Conservation (phyloP, 2,797 vertebrate genomes). For the Cetoscarus ocellatus region DNA sequence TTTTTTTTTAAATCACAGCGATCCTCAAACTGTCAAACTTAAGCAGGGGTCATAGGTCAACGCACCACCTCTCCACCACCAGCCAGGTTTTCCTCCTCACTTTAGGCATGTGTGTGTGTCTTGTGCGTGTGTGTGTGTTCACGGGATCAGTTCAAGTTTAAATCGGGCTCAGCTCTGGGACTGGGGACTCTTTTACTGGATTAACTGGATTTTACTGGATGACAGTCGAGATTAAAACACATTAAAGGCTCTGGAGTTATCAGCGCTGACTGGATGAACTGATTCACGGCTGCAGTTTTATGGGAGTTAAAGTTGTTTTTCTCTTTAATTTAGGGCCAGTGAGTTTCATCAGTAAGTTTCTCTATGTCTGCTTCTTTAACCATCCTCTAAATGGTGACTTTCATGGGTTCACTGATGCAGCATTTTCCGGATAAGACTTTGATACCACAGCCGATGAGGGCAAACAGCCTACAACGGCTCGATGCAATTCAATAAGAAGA, state of each 20-base stretch:
- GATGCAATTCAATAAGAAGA: too few relatives aligned
- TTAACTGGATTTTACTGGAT: constrained; percentile 1
- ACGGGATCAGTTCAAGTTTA: neutral
- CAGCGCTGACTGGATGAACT: neutral
- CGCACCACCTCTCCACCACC: too few relatives aligned
- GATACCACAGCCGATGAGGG: too few relatives aligned
- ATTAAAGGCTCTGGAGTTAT: neutral
- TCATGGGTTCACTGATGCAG: too few relatives aligned
- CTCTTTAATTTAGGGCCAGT: neutral
- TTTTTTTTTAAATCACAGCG: neutral
- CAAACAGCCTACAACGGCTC: too few relatives aligned
- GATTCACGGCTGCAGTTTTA: neutral
- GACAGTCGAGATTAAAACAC: neutral
- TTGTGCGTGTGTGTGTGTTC: neutral
- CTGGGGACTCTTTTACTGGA: constrained; percentile 1
- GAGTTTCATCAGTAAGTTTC: too few relatives aligned
- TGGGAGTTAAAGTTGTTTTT: neutral
- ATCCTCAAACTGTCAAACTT: neutral
- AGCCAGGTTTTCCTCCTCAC: neutral
- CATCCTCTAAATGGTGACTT: too few relatives aligned
- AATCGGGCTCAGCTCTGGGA: neutral
- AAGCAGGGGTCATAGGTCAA: neutral
- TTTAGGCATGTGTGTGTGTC: neutral
- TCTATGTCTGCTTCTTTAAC: too few relatives aligned
- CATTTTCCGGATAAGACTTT: too few relatives aligned